Percentiles rank a stretch among this genome's conserved stretches.
These are phyloP conservation scores for Sebastiscus albofasciatus DNA, from an alignment of 2,797 vertebrate species.

Conservation along the genomic window DNA sequence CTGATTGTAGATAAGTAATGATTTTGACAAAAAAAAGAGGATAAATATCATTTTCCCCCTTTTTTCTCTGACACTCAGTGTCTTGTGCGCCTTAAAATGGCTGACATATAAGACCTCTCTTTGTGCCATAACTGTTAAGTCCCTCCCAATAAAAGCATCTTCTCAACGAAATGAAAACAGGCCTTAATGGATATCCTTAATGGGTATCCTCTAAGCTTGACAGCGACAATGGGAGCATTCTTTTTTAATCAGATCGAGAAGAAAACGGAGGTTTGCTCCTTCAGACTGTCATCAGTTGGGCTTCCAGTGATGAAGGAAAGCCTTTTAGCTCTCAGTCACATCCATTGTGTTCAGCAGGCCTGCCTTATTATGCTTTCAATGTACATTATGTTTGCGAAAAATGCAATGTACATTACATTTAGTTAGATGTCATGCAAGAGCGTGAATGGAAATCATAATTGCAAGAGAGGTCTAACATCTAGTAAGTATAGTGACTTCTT, in stretches of 20 bases:
- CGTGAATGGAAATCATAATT: constrained; percentile 11
- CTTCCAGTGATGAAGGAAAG: constrained; percentile 11
- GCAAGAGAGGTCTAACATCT: constrained; percentile 16
- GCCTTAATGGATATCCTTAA: constrained; percentile 57
- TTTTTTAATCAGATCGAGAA: constrained; percentile 39
- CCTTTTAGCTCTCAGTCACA: constrained; percentile 10
- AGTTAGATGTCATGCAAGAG: background rate
- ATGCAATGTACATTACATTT: background rate
- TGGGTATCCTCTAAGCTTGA: constrained; percentile 41
- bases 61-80: constrained; percentile 11
- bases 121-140: constrained; percentile 32
- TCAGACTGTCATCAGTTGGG: constrained; percentile 8
- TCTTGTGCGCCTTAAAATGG: constrained; percentile 5
- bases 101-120: constrained; percentile 35
- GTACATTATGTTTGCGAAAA: constrained; percentile 1
- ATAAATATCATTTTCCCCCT: constrained; percentile 5
- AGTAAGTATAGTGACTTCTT: constrained; percentile 34
- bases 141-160: constrained; percentile 50
- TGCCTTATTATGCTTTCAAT: background rate
- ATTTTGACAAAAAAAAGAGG: background rate
- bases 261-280: constrained; percentile 37
- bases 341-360: background rate
- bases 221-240: constrained; percentile 33
- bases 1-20: constrained; percentile 47
- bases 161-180: constrained; percentile 51